Conservation (phyloP, 2,113 vertebrate species). For the Chamaea fasciata region DNA sequence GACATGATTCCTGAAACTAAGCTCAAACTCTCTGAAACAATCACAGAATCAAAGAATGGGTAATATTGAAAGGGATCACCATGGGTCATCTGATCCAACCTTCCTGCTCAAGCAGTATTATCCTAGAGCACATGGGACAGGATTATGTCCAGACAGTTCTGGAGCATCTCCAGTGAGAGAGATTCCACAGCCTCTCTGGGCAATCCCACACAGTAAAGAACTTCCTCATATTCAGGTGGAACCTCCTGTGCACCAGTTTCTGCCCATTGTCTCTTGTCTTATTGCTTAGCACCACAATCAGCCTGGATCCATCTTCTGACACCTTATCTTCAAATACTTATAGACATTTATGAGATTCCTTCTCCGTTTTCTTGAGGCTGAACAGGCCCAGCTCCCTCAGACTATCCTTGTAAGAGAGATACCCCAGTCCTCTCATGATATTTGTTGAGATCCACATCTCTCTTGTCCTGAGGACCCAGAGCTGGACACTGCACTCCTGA, state of each 20-base stretch:
- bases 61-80: not conserved
- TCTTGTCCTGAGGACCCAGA: not conserved
- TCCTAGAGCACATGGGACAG: too few relatives aligned
- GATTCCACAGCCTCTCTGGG: not conserved
- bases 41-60: not conserved
- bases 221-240: not conserved
- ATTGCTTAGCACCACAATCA: not conserved
- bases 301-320: not conserved
- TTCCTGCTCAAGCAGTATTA: not conserved
- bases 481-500: not conserved
- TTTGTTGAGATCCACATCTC: not conserved
- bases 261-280: not conserved
- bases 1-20: not conserved
- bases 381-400: not conserved
- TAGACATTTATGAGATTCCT: not conserved
- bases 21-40: not conserved
- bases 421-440: not conserved
- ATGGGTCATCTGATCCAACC: not conserved
- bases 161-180: not conserved
- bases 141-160: not conserved
- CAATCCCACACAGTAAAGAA: not conserved
- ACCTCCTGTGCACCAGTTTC: rapidly evolving
- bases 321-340: not conserved
- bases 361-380: not conserved
- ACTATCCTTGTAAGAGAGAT: not conserved